Conservation (phyloP, 2,888 invertebrate genomes). For the Colletes collaris region DNA sequence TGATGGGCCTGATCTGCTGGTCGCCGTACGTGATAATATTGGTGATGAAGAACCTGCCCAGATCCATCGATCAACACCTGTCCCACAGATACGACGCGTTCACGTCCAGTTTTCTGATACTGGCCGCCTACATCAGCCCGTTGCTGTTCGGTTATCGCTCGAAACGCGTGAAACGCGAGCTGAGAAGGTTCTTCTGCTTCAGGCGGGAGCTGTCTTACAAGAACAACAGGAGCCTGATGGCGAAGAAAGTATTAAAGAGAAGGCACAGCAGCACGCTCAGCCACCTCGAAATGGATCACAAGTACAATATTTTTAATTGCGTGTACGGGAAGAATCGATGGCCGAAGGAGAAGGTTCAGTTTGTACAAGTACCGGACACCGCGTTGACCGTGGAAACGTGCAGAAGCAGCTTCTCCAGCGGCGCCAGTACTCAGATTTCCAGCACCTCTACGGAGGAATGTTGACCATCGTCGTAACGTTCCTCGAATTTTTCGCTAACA, state of each 20-base stretch:
- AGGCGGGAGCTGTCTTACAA: constrained; percentile 79
- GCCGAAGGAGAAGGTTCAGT: constrained; percentile 83
- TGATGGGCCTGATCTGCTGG: constrained; percentile 87
- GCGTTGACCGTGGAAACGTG: constrained; percentile 86
- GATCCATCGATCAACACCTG: constrained; percentile 66
- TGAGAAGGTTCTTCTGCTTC: constrained; percentile 84
- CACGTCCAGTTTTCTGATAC: constrained; percentile 82
- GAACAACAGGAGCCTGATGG: constrained; percentile 83
- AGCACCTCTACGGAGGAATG: constrained; percentile 86
- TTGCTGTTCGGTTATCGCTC: constrained; percentile 91
- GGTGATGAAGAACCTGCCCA: constrained; percentile 83
- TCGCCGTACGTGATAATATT: constrained; percentile 83
- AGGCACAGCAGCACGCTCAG: constrained; percentile 77
- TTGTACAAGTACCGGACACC: constrained; percentile 84
- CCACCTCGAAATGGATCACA: constrained; percentile 74
- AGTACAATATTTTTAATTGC: constrained; percentile 81
- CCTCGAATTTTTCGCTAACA: too few relatives aligned
- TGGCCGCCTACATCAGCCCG: constrained; percentile 88
- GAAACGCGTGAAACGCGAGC: constrained; percentile 86
- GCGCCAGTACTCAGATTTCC: constrained; percentile 86
- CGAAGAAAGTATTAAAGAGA: constrained; percentile 81
- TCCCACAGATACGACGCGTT: constrained; percentile 78
- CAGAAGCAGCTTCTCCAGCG: constrained; percentile 87
- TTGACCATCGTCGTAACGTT: constrained; percentile 51
- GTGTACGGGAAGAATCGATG: constrained; percentile 78